These are phyloP conservation scores for Clunio marinus DNA, from an alignment of 2,888 invertebrate species.

Conservation along the genomic window DNA sequence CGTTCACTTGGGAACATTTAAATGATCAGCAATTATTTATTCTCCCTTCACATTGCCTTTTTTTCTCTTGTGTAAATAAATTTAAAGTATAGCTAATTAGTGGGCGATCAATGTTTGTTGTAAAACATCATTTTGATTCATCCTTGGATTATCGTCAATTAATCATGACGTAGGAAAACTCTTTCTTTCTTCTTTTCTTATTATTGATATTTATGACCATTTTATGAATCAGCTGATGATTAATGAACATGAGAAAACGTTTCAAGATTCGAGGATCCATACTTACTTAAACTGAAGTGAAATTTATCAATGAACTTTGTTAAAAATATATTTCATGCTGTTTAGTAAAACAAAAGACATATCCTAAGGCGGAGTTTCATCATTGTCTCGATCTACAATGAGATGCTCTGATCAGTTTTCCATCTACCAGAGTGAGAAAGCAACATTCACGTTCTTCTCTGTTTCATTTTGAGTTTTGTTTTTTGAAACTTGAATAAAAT, in stretches of 20 bases:
- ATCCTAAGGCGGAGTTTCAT: conserved; percentile 31
- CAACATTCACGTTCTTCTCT: background rate
- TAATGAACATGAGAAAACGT: conserved; percentile 7
- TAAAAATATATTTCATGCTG: background rate
- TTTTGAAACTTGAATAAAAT: conserved; percentile 12
- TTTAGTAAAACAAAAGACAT: background rate
- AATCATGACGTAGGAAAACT: conserved; percentile 22
- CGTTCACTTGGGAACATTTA: background rate
- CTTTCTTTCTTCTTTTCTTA: no score
- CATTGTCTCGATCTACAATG: background rate
- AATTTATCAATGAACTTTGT: conserved; percentile 22
- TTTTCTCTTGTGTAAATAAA: conserved; percentile 24
- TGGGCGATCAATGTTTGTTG: background rate
- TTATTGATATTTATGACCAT: conserved; percentile 19
- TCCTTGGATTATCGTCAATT: conserved; percentile 33
- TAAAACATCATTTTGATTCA: conserved; percentile 26
- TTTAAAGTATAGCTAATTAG: conserved; percentile 34
- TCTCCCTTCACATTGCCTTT: no score
- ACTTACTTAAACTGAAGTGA: conserved; percentile 12
- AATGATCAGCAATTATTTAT: background rate
- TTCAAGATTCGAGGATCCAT: background rate
- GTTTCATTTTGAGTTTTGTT: conserved; percentile 1
- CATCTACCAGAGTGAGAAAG: background rate
- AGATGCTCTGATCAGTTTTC: conserved; percentile 4
- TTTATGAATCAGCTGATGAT: conserved; percentile 20